A percentile compares a stretch with the other conserved stretches of the same genome.
Conservation (phyloP, 2,888 invertebrate genomes). For the Agrotis segetum region DNA sequence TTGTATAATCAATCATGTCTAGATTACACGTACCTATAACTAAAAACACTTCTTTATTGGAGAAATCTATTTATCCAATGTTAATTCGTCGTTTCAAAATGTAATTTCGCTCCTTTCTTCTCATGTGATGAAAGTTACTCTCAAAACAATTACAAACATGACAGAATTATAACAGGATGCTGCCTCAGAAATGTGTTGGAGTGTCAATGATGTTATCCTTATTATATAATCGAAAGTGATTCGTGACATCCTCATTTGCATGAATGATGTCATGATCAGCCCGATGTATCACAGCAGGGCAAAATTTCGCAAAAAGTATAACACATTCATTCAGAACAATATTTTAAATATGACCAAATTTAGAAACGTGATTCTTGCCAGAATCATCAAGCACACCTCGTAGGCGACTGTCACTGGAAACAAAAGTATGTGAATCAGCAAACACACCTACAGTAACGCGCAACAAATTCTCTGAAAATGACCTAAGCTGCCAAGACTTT, state of each 20-base stretch:
- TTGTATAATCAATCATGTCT: background rate
- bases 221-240: conserved; percentile 71
- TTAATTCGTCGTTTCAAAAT: background rate
- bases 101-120: conserved; percentile 1
- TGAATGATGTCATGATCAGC: conserved; percentile 71
- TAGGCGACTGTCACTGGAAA: conserved; percentile 46
- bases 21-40: conserved; percentile 1
- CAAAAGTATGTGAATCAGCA: conserved; percentile 63
- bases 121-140: background rate
- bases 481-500: conserved; percentile 52
- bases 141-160: conserved; percentile 29
- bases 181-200: conserved; percentile 24
- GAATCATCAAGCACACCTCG: conserved; percentile 18
- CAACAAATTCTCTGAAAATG: conserved; percentile 55
- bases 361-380: conserved; percentile 27
- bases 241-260: conserved; percentile 71
- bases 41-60: background rate
- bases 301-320: conserved; percentile 21
- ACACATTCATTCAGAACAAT: conserved; percentile 26
- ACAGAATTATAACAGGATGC: conserved; percentile 35
- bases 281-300: conserved; percentile 6
- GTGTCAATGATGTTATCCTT: conserved; percentile 39
- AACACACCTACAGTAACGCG: conserved; percentile 54
- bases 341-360: conserved; percentile 36
- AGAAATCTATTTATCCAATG: background rate